Evolutionary conservation across 2,888 invertebrate species (phyloP).

Genomic region (Nebria salina): DNA sequence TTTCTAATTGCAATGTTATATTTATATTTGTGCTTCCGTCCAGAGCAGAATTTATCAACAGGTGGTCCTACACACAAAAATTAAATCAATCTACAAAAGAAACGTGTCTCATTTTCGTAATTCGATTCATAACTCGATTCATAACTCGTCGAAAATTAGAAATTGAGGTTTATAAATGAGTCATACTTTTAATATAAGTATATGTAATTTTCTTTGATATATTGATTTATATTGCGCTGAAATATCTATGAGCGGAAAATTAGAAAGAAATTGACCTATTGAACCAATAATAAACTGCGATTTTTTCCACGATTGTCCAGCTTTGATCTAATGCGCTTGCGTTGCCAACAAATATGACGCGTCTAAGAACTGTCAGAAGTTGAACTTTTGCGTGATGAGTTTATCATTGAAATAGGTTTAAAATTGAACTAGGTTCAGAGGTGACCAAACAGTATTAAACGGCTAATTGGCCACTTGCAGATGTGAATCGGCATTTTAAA

Average conservation of each 20-base stretch:
- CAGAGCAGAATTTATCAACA: background rate
- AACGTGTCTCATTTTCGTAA: background rate
- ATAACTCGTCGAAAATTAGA: background rate
- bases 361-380: background rate
- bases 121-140: background rate
- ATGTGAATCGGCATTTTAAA: background rate
- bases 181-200: background rate
- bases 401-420: background rate
- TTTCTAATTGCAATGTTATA: background rate
- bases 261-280: background rate
- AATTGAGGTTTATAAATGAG: too few relatives aligned
- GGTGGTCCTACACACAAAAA: background rate
- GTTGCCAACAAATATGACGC: background rate
- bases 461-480: background rate
- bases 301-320: background rate
- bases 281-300: background rate
- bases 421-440: background rate
- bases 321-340: conserved; percentile 1
- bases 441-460: background rate
- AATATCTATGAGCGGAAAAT: background rate
- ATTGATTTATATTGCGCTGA: background rate
- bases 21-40: conserved; percentile 1
- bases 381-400: background rate
- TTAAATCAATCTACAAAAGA: background rate
- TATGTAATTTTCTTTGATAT: background rate